A percentile compares a stretch with the other conserved stretches of the same genome.
phyloP scores from a whole-genome alignment of 2,113 vertebrate genomes.

The Ictalurus punctatus region DNA sequence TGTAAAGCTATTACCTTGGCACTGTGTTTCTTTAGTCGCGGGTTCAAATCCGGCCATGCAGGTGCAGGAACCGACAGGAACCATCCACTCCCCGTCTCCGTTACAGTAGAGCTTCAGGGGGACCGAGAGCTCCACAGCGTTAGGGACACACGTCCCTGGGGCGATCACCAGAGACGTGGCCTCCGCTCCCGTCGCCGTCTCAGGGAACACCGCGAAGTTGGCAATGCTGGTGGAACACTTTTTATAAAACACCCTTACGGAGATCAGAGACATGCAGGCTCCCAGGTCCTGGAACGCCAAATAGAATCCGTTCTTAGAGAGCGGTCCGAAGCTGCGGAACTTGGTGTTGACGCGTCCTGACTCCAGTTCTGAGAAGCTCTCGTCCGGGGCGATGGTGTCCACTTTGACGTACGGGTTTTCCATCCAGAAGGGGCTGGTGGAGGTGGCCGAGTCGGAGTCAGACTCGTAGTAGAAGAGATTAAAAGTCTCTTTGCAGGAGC shows the following conservation, averaged over 20 bases:
- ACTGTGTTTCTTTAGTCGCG: conserved; percentile 87
- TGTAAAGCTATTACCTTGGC: conserved; percentile 79
- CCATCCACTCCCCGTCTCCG: conserved; percentile 97
- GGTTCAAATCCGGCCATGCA: conserved; percentile 90
- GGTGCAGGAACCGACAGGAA: conserved; percentile 93
- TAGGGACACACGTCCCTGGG: conserved; percentile 90
- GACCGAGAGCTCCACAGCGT: conserved; percentile 90
- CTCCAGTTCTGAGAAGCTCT: conserved; percentile 94
- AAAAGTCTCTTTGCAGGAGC: conserved; percentile 99
- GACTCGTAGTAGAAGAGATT: conserved; percentile 98
- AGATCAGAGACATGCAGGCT: conserved; percentile 97
- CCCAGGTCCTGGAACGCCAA: conserved; percentile 97
- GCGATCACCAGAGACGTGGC: conserved; percentile 96
- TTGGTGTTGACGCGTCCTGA: conserved; percentile 91
- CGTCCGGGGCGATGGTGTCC: conserved; percentile 96
- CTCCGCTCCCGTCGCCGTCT: conserved; percentile 94
- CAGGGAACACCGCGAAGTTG: conserved; percentile 93
- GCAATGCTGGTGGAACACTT: conserved; percentile 95
- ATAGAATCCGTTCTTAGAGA: conserved; percentile 96
- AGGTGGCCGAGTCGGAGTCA: conserved; percentile 87
- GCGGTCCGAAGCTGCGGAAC: conserved; percentile 94
- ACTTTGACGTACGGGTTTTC: conserved; percentile 98
- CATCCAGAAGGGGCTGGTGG: conserved; percentile 97
- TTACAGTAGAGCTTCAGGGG: conserved; percentile 98
- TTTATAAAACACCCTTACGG: conserved; percentile 95